Percentiles rank a stretch among this genome's conserved stretches.
Evolutionary conservation across 35 echinoderm and acorn worm species (phyloP).

Genomic region (Heliocidaris erythrogramma): DNA sequence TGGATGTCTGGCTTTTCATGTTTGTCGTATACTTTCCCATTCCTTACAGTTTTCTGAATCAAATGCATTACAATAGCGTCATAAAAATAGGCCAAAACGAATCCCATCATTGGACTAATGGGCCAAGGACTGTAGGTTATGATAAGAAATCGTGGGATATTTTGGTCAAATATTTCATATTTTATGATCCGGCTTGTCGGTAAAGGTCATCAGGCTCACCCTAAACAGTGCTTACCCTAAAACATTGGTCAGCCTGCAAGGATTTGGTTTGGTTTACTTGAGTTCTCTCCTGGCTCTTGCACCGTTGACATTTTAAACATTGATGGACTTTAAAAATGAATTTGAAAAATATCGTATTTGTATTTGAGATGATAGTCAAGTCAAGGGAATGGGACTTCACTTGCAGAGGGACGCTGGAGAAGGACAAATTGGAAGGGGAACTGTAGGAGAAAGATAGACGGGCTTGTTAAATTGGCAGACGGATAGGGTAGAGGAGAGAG

Average conservation of each 20-base stretch:
- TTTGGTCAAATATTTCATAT: slow-evolving; percentile 12
- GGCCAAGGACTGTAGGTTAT: not conserved
- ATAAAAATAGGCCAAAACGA: not conserved
- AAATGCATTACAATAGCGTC: not conserved
- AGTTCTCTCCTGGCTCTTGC: not conserved
- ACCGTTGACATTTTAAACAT: not conserved
- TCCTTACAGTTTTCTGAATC: not conserved
- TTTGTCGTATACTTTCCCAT: not conserved
- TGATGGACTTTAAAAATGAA: slow-evolving; percentile 1
- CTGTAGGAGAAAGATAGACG: too few species aligned
- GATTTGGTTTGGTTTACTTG: not conserved
- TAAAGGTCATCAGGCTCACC: not conserved
- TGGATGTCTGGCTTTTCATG: not conserved
- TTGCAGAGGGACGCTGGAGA: not conserved
- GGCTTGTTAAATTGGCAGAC: too few species aligned
- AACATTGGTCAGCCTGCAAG: not conserved
- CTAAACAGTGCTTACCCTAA: too few species aligned
- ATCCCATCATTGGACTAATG: slow-evolving; percentile 6
- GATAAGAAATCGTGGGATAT: not conserved
- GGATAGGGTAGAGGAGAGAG: too few species aligned
- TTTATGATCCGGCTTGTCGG: not conserved
- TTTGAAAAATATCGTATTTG: not conserved
- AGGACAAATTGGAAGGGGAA: not conserved
- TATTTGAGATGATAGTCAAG: not conserved
- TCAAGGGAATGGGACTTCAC: not conserved